phyloP scores from a whole-genome alignment of 1,140 invertebrate species.

The Leptinotarsa undecemlineata region DNA sequence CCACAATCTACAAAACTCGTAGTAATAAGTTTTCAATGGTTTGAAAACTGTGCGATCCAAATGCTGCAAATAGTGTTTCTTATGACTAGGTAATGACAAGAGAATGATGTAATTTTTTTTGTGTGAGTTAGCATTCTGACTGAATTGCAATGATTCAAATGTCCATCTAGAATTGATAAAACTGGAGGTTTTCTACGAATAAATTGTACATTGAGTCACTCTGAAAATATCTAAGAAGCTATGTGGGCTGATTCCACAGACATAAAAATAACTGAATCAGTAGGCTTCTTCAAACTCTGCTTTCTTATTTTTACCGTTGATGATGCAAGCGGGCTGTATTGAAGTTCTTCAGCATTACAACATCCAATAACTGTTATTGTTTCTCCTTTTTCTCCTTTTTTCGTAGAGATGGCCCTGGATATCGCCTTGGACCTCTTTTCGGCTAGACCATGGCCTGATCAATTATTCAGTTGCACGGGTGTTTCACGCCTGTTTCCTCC shows the following conservation, averaged over 20 bases:
- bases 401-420: neutral
- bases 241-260: neutral
- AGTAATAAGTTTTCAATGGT: neutral
- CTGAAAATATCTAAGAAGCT: neutral
- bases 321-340: neutral
- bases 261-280: conserved; percentile 26
- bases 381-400: neutral
- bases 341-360: neutral
- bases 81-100: conserved; percentile 22
- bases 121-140: conserved; percentile 29
- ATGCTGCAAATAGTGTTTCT: conserved; percentile 5
- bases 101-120: conserved; percentile 23
- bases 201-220: conserved; percentile 29
- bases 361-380: neutral
- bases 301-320: neutral
- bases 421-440: conserved; percentile 30
- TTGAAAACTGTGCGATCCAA: conserved; percentile 16
- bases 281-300: neutral
- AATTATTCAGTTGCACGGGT: conserved; percentile 52
- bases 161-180: conserved; percentile 49
- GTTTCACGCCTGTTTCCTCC: conserved; percentile 21
- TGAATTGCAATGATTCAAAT: conserved; percentile 41
- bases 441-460: conserved; percentile 51
- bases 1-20: neutral
- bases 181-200: conserved; percentile 43